Evolutionary conservation across 2,888 invertebrate genomes (phyloP), one percentile per base, ranked within the genome.

Genomic region (Drosophila macrospina): DNA sequence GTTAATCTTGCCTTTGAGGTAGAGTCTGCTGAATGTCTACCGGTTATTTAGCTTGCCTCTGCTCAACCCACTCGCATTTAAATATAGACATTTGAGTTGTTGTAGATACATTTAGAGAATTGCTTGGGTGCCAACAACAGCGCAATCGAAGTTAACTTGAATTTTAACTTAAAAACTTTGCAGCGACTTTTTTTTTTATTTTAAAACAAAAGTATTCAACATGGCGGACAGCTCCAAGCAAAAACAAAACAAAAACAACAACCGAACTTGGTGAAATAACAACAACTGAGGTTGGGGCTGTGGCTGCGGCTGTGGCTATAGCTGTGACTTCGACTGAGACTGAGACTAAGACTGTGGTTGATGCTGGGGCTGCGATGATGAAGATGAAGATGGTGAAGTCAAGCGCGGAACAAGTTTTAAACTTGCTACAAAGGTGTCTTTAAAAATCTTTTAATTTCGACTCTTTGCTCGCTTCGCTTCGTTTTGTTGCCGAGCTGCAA

Each of bases 401-500:
- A 73, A 62, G 72, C 70, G 67, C 69, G 75, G 85, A 89, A 90
- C 89, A 86, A 81, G 89, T 89, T 89, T 89, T 73, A 75, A 79
- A 90, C 89, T 86, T 80, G 90, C 80, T 89, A 76, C 80, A 81
- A 90, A 88, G 88, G 86, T 89, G 80, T 87, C 81, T 88, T 87
- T 70, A 89, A 76, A 81, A 86, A 88, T 90, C 86, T 90, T 89
- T 90, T 90, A 90, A 89, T 89, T 90, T 89, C 65, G 74, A 80
- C 71, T 74, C 69, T 74, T 77, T 80, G 52, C 75, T 69, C 69
- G 62, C 50, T 39, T 66, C 65, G 61, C 50, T 42, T 66, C 65
- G 51, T 66, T 68, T 71, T 47, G 57, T 54, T 60, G 64, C 36
- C 42, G 66, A 61, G 54, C 52, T 89, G 90, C 83, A 88, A 89